Conservation (phyloP, 2,888 invertebrate species). For the Resseliella maxima region DNA sequence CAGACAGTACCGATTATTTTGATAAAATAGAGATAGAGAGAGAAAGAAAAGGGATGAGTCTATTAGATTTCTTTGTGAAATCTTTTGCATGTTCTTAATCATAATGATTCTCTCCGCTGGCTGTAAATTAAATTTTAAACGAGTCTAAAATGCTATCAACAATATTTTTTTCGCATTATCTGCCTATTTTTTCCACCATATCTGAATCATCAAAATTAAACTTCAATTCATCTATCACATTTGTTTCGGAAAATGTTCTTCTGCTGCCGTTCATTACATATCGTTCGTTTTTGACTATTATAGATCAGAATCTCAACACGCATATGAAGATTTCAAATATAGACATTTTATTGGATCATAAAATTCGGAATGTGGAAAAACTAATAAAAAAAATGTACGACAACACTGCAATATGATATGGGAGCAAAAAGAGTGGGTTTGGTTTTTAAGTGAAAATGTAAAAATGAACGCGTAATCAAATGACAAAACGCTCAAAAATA, state of each 20-base stretch:
- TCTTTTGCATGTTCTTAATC: neutral
- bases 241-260: neutral
- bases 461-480: neutral
- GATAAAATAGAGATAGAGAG: no score
- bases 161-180: neutral
- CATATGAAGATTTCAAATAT: slow-evolving; percentile 40
- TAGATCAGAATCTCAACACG: neutral
- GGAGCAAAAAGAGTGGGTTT: neutral
- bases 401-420: neutral
- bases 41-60: neutral
- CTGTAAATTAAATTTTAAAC: slow-evolving; percentile 4
- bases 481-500: neutral
- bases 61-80: neutral
- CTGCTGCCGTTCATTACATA: neutral
- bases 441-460: neutral
- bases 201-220: neutral
- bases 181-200: neutral
- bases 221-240: neutral
- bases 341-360: slow-evolving; percentile 41
- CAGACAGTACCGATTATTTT: no score
- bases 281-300: neutral
- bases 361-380: slow-evolving; percentile 43
- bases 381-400: neutral
- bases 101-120: neutral
- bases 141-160: neutral